Evolutionary conservation across 2,113 vertebrate species (phyloP).

Genomic region (Atlantisia rogersi): DNA sequence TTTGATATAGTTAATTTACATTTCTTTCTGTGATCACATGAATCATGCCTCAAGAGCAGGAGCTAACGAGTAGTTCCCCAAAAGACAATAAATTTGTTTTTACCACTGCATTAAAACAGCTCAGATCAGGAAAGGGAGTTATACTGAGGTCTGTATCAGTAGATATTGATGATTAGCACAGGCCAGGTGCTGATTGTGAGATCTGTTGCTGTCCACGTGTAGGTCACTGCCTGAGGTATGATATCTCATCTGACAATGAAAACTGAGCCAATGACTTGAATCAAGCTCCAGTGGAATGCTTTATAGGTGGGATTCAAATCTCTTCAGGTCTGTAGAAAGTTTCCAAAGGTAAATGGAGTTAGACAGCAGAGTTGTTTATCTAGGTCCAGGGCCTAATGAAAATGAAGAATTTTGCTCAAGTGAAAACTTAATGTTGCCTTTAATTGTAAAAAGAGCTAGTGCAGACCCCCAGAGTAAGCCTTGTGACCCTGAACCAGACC

Average conservation of each 20-base stretch:
- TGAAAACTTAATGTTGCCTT: not conserved
- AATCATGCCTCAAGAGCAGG: not conserved
- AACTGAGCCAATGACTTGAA: not conserved
- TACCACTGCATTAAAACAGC: not conserved
- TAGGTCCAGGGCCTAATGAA: not conserved
- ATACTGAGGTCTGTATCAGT: not conserved
- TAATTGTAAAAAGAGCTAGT: not conserved
- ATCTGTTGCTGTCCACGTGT: not conserved
- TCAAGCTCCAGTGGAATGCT: not conserved
- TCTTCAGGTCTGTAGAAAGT: not conserved
- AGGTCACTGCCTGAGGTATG: not conserved
- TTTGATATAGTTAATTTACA: not conserved
- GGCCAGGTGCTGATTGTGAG: not conserved
- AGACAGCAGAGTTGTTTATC: not conserved
- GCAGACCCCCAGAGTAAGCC: not conserved
- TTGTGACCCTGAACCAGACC: not conserved
- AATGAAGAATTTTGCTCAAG: not conserved
- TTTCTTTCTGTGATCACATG: not conserved
- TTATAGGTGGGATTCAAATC: not conserved
- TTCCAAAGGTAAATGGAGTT: not conserved
- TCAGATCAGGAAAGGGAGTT: not conserved
- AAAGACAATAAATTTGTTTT: not conserved
- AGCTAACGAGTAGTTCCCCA: not conserved
- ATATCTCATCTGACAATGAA: conserved; percentile 5
- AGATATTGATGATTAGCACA: not conserved